Evolutionary conservation across 1,140 invertebrate species (phyloP), one percentile per base, ranked within the genome.

Genomic region (Melitaea cinxia): DNA sequence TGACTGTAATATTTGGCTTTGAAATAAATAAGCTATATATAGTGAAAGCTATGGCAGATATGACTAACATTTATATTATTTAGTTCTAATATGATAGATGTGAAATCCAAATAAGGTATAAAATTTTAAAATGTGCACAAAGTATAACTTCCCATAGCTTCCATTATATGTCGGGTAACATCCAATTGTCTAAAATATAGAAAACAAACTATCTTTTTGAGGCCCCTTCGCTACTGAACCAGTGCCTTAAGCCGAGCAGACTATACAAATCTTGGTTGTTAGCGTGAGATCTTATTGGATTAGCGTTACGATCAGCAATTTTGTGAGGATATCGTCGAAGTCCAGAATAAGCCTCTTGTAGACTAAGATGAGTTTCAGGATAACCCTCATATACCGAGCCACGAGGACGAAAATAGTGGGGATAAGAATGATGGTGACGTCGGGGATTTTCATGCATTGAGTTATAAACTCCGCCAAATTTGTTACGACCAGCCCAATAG

Each of bases 1-100:
- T 90, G 88, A 90, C 88, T 90, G 80, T 90, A 90, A 82, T 90
- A 89, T 90, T 90, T 90, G 88, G 88, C 83, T 90, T 90, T 87
- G 80, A 88, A 88, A 90, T 89, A 88, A 89, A 88, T 90, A 88
- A 75, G 77, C 78, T 90, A 84, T 59, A 85, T 88, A 86, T 88
- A 86, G 75, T 83, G 85, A 88, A 88, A 88, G 85, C 85, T 88
- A 88, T 88, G 82, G 66, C 30, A 19, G 59, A 64, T 64, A 67
- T 64, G 45, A 53, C 10, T 50, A 67, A 19, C 9, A 33, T 26
- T 15, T 61, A 61, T 56, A 39, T 56, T 55, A 50, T 62, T 66
- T 21, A 56, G 52, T 28, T 65, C 50, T 60, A 68, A 65, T 58
- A 65, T 69, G 58, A 60, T 42, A 35, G 45, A 37, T 61, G 61